phyloP scores from a whole-genome alignment of 2,113 vertebrate species.

The Pycnonotus jocosus region DNA sequence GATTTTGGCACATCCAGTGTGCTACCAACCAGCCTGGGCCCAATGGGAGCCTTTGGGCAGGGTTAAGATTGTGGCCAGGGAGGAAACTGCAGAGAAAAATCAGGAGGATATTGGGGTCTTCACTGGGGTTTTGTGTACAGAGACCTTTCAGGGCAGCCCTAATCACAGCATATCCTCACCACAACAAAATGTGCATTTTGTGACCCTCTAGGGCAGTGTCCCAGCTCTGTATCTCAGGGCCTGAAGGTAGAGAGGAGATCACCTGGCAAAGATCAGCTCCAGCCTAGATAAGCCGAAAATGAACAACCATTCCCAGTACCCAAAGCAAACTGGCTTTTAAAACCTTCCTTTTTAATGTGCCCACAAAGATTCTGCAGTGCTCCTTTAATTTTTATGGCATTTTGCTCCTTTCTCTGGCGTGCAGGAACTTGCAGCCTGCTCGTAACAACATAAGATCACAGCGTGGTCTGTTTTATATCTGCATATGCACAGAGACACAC shows the following conservation, averaged over 20 bases:
- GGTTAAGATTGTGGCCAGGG: neutral
- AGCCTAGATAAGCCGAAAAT: neutral
- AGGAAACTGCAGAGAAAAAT: neutral
- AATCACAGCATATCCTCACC: neutral
- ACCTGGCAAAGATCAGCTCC: neutral
- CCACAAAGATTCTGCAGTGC: neutral
- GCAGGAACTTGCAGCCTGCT: neutral
- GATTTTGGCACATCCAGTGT: neutral
- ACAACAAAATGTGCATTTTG: neutral
- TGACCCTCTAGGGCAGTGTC: neutral
- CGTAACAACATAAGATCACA: neutral
- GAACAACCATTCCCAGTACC: neutral
- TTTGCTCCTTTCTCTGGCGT: neutral
- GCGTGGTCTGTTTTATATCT: slow-evolving; percentile 11
- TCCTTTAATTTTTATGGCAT: neutral
- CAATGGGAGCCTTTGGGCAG: neutral
- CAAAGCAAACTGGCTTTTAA: neutral
- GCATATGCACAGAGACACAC: neutral
- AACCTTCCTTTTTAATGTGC: neutral
- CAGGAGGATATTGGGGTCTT: neutral
- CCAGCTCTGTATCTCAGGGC: neutral
- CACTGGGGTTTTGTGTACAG: neutral
- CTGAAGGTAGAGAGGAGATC: neutral
- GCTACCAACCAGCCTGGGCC: neutral
- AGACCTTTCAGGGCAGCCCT: neutral